Evolutionary conservation across 2,113 vertebrate species (phyloP), one percentile per base, ranked within the genome.

Genomic region (Atractosteus spatula): DNA sequence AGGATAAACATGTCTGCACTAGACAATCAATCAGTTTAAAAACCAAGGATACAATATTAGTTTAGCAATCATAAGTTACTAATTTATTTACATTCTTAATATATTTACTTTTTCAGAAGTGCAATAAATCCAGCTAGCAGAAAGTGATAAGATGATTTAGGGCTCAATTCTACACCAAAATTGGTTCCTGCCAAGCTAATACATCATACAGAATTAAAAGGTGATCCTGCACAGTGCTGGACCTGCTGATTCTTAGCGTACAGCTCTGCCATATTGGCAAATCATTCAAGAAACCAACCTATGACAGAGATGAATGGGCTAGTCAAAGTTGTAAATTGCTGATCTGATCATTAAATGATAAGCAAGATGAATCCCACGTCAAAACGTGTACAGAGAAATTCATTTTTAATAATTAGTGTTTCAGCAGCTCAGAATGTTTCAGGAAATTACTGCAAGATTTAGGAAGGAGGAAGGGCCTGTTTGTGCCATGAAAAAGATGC

Each of bases 121-220:
- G 78, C 86, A 85, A 90, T 86, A 81, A 85, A 90, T 88, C 71
- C 78, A 64, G 75, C 71, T 72, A 43, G 78, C 77, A 68, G 79
- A 71, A 80, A 82, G 84, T 86, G 86, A 90, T 89, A 79, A 81
- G 81, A 87, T 89, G 90, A 92, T 92, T 91, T 91, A 91, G 79
- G 81, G 85, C 82, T 85, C 87, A 89, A 89, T 92, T 86, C 82
- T 73, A 69, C 62, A 68, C 81, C 88, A 86, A 88, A 91, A 91
- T 92, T 91, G 89, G 86, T 89, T 91, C 87, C 85, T 83, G 77
- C 81, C 78, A 79, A 82, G 78, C 81, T 85, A 86, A 91, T 92
- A 86, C 84, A 91, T 92, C 89, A 91, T 69, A 75, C 73, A 74
- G 87, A 89, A 92, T 91, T 92, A 91, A 90, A 92, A 89, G 84